These are phyloP conservation scores for Lasioglossum malachurum DNA, from an alignment of 2,888 invertebrate species.

Conservation along the genomic window DNA sequence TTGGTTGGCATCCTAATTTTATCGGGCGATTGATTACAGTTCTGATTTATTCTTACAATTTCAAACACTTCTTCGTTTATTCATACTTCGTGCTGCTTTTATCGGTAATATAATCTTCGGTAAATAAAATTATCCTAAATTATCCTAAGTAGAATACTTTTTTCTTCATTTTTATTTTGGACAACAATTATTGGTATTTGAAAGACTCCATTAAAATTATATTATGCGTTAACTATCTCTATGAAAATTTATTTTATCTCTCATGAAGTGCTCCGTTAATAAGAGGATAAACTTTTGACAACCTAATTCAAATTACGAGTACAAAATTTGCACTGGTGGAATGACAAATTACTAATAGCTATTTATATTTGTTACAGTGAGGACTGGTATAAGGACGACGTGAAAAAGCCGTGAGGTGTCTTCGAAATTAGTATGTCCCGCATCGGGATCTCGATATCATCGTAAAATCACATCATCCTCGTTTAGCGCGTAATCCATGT, in stretches of 20 bases:
- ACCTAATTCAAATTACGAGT: not conserved
- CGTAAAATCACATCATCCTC: slow-evolving; percentile 63
- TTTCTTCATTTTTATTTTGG: not conserved
- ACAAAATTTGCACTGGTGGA: not conserved
- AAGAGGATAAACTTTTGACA: not conserved
- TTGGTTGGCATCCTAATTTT: not conserved
- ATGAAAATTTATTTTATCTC: not conserved
- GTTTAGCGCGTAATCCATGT: slow-evolving; percentile 66
- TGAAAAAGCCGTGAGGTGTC: slow-evolving; percentile 82
- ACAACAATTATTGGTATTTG: not conserved
- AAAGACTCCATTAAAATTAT: too few species aligned
- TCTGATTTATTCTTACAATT: not conserved
- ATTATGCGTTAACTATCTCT: too few species aligned
- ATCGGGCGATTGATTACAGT: not conserved
- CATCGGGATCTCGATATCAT: slow-evolving; percentile 81
- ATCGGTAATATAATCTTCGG: too few species aligned
- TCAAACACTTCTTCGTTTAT: not conserved
- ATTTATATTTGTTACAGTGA: slow-evolving; percentile 85
- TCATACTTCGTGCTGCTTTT: not conserved
- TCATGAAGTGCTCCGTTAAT: not conserved
- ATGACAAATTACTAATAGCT: not conserved
- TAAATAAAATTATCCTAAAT: not conserved
- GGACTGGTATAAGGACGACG: slow-evolving; percentile 96
- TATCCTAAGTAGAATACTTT: not conserved
- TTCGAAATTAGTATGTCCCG: slow-evolving; percentile 80